Base-by-base conservation (phyloP, 2,113 vertebrate genomes). In the Stercorarius parasiticus region DNA sequence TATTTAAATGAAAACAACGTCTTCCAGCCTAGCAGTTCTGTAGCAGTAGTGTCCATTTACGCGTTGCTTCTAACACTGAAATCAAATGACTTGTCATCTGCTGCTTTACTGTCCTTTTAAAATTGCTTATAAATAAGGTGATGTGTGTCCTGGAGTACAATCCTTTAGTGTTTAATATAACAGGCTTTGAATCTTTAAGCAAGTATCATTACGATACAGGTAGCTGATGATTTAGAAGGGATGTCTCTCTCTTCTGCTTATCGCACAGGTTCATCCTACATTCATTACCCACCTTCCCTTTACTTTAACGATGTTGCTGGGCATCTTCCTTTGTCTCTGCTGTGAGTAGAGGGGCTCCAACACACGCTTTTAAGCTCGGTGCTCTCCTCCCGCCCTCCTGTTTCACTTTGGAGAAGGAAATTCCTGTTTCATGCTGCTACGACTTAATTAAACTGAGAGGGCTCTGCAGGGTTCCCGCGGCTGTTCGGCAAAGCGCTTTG, bases 171-270 rank as follows among this genome's bases (percentile, higher is more conserved):
- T n/a, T 38, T 5, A 4, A 38, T 8, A 1, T 22, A 40, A 59
- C 40, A 23, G 36, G 21, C 3, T 32, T 27, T 22, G 58, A 43
- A 23, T 38, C 56, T 34, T 81, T 14, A 18, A 17, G 42, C 7
- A 10, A 20, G 18, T 13, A 2, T 42, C 5, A 2, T 26, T 42
- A 19, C 0, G 5, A 9, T 20, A 5, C 50, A 18, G 72, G 38
- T 18, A 27, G 50, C 38, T 15, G 40, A 8, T 36, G 53, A 11
- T 6, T 8, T 21, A 5, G 52, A 36, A 36, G 21, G 50, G 40
- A 8, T 5, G 0, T 50, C 20, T 25, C 53, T 40, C 50, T 29
- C 10, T 11, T 7, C 55, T 69, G 55, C 53, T 22, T 5, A 2
- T 13, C 5, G 2, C 49, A 8, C 27, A 16, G 10, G 13, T 45